phyloP scores from a whole-genome alignment of 2,888 invertebrate genomes.

The Drosophila subsilvestris region DNA sequence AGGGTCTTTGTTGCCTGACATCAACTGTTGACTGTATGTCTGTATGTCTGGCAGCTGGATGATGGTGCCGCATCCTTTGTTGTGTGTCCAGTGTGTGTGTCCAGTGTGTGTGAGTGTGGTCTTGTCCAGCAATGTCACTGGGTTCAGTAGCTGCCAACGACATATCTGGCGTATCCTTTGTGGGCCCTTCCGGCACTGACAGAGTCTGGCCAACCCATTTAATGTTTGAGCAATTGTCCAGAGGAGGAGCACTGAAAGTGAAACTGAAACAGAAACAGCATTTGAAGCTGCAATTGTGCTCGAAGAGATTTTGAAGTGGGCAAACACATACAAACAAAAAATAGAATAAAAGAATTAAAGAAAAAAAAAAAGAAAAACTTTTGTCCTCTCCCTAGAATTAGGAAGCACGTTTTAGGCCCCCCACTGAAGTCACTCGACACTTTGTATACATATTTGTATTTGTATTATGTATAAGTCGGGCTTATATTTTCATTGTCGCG shows the following conservation, averaged over 20 bases:
- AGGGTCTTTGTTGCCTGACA: constrained; percentile 45
- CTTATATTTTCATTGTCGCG: too few species aligned
- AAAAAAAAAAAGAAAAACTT: background rate
- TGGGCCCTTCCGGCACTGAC: constrained; percentile 19
- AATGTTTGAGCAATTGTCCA: constrained; percentile 43
- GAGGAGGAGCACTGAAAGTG: constrained; percentile 19
- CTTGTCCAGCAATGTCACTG: constrained; percentile 11
- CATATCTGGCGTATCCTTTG: constrained; percentile 46
- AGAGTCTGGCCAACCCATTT: constrained; percentile 45
- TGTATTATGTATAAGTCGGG: constrained; percentile 20
- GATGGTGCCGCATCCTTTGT: constrained; percentile 22
- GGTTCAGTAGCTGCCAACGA: constrained; percentile 38
- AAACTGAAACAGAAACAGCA: constrained; percentile 33
- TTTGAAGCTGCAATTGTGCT: constrained; percentile 37
- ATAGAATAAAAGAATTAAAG: background rate
- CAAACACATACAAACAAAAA: background rate
- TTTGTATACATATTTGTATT: constrained; percentile 7
- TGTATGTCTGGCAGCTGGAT: constrained; percentile 22
- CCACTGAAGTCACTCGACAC: constrained; percentile 7
- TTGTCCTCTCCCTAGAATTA: constrained; percentile 14
- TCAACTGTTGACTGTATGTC: constrained; percentile 42
- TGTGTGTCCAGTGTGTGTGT: constrained; percentile 23
- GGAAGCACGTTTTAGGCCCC: constrained; percentile 15
- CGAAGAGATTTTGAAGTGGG: constrained; percentile 19
- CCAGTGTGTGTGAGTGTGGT: background rate